Conservation (phyloP, 2,888 invertebrate genomes). For the Rhagonycha fulva region DNA sequence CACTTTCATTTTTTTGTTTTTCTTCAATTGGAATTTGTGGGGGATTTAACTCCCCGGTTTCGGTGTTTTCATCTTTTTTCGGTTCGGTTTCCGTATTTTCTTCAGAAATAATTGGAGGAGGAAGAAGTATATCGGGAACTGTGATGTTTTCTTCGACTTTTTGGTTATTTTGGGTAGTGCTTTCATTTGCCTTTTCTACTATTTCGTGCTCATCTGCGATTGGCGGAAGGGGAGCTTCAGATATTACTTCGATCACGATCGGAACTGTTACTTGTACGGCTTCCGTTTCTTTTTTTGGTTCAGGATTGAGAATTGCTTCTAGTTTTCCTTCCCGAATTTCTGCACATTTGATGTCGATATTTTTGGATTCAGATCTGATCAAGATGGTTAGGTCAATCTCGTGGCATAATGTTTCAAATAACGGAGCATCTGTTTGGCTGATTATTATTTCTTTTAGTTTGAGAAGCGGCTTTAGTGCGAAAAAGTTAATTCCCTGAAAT, state of each 20-base stretch:
- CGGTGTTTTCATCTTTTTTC: not conserved
- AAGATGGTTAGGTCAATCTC: conserved; percentile 21
- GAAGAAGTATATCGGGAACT: not conserved
- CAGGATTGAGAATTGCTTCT: not conserved
- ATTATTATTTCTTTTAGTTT: conserved; percentile 22
- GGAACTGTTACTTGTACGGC: not conserved
- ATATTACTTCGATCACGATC: conserved; percentile 7
- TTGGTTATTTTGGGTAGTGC: not conserved
- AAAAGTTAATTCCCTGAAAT: not conserved
- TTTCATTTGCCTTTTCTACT: conserved; percentile 10
- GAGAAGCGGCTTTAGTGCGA: not conserved
- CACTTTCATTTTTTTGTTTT: not conserved
- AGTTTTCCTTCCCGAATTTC: conserved; percentile 23
- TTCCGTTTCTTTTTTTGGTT: not conserved
- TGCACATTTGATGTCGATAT: conserved; percentile 10
- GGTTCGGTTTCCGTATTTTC: not conserved
- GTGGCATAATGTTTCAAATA: conserved; percentile 23
- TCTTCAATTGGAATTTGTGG: not conserved
- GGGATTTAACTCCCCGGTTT: not conserved
- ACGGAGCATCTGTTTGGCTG: conserved; percentile 12
- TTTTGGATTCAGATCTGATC: conserved; percentile 6
- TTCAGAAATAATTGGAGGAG: not conserved
- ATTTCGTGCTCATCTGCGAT: conserved; percentile 26
- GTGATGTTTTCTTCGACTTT: not conserved
- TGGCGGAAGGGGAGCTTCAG: conserved; percentile 27